phyloP scores from a whole-genome alignment of 2,113 vertebrate genomes.

The Rhabdomys dilectus region DNA sequence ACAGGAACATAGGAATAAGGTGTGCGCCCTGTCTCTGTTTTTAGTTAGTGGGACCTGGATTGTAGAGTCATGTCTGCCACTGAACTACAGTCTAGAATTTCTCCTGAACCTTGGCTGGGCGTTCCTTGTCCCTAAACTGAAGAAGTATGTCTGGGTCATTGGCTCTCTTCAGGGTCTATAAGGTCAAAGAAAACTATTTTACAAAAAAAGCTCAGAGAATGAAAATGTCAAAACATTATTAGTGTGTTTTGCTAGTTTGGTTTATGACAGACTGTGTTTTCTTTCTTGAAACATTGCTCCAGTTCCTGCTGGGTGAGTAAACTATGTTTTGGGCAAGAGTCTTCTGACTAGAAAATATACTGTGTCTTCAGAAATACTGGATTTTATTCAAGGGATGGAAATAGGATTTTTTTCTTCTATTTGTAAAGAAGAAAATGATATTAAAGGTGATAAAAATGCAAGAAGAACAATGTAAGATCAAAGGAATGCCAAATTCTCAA shows the following conservation, averaged over 20 bases:
- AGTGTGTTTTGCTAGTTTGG: slow-evolving; percentile 52
- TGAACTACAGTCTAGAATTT: neutral
- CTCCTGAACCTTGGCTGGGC: neutral
- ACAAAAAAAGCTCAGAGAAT: slow-evolving; percentile 30
- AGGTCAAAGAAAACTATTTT: slow-evolving; percentile 55
- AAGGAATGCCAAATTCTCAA: neutral
- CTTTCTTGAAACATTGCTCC: slow-evolving; percentile 20
- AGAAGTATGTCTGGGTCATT: neutral
- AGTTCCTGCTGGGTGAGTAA: slow-evolving; percentile 54
- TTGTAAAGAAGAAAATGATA: slow-evolving; percentile 48
- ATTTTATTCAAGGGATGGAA: slow-evolving; percentile 59
- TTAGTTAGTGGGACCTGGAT: neutral
- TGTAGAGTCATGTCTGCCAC: neutral
- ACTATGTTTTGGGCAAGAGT: slow-evolving; percentile 38
- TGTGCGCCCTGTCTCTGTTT: fast-evolving
- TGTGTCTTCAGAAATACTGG: slow-evolving; percentile 59
- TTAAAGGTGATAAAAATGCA: slow-evolving; percentile 10
- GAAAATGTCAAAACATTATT: slow-evolving; percentile 25
- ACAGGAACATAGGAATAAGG: neutral
- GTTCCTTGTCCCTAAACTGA: neutral
- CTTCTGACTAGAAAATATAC: slow-evolving; percentile 58
- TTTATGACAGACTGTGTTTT: slow-evolving; percentile 58
- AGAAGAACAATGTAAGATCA: neutral
- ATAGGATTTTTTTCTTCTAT: slow-evolving; percentile 37
- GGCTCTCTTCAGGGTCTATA: neutral